phyloP scores from a whole-genome alignment of 2,113 vertebrate genomes.

The Ciconia stormi region DNA sequence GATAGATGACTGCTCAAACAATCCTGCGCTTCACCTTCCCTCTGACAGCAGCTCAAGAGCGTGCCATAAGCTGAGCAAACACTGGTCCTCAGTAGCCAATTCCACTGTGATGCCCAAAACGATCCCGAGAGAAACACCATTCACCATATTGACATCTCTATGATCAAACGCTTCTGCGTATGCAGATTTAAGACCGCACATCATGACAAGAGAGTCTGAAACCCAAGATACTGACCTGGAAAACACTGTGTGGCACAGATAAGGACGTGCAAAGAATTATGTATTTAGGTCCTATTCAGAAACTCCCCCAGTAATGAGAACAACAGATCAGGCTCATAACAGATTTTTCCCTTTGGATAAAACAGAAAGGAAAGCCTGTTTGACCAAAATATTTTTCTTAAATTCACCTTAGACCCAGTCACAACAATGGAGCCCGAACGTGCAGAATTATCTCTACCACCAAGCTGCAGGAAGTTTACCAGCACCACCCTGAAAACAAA shows the following conservation, averaged over 20 bases:
- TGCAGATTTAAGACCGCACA: neutral
- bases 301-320: neutral
- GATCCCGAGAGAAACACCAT: neutral
- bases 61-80: neutral
- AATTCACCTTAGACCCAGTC: slow-evolving; percentile 27
- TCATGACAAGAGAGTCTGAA: neutral
- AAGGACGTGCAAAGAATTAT: neutral
- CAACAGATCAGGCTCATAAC: neutral
- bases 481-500: slow-evolving; percentile 57
- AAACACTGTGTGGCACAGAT: neutral
- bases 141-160: neutral
- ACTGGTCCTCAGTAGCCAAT: neutral
- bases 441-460: slow-evolving; percentile 25
- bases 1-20: fast-evolving
- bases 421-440: slow-evolving; percentile 14
- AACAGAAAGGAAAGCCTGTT: slow-evolving; percentile 4
- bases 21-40: neutral
- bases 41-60: neutral
- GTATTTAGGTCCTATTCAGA: neutral
- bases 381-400: slow-evolving; percentile 13
- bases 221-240: neutral
- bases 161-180: neutral
- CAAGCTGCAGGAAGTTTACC: slow-evolving; percentile 59
- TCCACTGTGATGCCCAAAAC: neutral
- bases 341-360: neutral